Base-by-base conservation (phyloP, 2,113 vertebrate genomes). In the Myodes glareolus region DNA sequence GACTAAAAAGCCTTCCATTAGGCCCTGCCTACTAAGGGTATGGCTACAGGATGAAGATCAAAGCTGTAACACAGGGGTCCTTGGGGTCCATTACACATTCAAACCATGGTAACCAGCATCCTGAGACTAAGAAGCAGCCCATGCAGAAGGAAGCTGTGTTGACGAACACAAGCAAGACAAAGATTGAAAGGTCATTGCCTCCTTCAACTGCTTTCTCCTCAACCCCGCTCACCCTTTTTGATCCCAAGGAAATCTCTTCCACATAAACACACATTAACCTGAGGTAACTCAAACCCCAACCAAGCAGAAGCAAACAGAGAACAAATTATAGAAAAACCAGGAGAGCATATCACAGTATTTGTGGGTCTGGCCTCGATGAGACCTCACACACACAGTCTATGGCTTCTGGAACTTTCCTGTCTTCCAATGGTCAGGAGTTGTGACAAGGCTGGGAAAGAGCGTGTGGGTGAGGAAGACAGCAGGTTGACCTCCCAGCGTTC, bases 241-340 rank as follows among this genome's bases (percentile, higher is more conserved):
- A 63, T 2, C 36, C 42, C 33, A 61, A 77, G 42, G 36, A 45
- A 90, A 92, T 25, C 67, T 55, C 25, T 91, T 90, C 42, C 39
- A 47, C 10, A 47, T 3, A 52, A 29, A 33, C 5, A 12, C 27
- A 89, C 70, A 42, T 3, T 89, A 77, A 23, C 29, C 68, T 92
- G 86, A 90, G n/a, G 50, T 55, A 89, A 78, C 63, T 92, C 47
- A 25, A 14, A 33, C 73, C 67, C 85, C 80, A 67, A 87, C 29
- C 61, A 33, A 17, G 42, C 76, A 89, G 76, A 70, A 16, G 39
- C 78, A 92, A 91, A 90, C 4, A 82, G 93, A 95, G 72, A 78
- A 89, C 17, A 27, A 45, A 88, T 42, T 47, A 47, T 5, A 2
- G 17, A 84, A 73, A 90, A 94, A n/a, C 87, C 93, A 93, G 91